Evolutionary conservation across 2,888 invertebrate species (phyloP).

Genomic region (Nomada fabriciana): DNA sequence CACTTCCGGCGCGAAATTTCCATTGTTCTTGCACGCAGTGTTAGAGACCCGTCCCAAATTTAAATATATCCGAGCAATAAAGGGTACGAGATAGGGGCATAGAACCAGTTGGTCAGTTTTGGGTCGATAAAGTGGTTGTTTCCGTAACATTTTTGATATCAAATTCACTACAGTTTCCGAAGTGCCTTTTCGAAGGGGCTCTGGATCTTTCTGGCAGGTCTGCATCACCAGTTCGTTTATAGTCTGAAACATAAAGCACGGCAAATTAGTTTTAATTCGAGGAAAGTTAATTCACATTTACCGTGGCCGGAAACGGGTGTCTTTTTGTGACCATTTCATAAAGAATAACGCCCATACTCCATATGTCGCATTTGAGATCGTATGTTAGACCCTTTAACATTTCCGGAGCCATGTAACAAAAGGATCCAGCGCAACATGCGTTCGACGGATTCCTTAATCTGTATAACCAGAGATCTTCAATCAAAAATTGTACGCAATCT

Average conservation of each 20-base stretch:
- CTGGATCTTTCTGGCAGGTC: slow-evolving; percentile 66
- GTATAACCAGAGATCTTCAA: background rate
- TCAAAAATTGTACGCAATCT: background rate
- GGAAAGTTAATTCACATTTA: slow-evolving; percentile 42
- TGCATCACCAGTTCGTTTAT: slow-evolving; percentile 69
- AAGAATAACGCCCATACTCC: slow-evolving; percentile 94
- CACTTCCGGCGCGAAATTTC: slow-evolving; percentile 52
- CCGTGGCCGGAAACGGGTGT: slow-evolving; percentile 77
- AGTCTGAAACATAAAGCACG: slow-evolving; percentile 55
- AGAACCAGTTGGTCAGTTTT: slow-evolving; percentile 75
- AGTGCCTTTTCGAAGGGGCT: slow-evolving; percentile 51
- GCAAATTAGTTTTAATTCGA: background rate
- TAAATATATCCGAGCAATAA: slow-evolving; percentile 72
- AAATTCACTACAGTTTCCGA: slow-evolving; percentile 70
- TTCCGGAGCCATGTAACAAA: slow-evolving; percentile 93
- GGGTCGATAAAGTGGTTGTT: slow-evolving; percentile 73
- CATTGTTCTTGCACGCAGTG: slow-evolving; percentile 20
- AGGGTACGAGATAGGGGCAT: slow-evolving; percentile 75
- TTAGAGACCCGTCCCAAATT: slow-evolving; percentile 75
- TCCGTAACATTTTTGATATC: slow-evolving; percentile 78
- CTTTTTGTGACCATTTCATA: slow-evolving; percentile 88
- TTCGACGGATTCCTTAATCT: slow-evolving; percentile 25
- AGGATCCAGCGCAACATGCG: slow-evolving; percentile 75
- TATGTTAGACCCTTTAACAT: slow-evolving; percentile 91
- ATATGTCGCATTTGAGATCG: slow-evolving; percentile 93